Percentiles rank a stretch among this genome's conserved stretches.
These are phyloP conservation scores for Sorex araneus DNA, from an alignment of 2,113 vertebrate genomes.

Conservation along the genomic window DNA sequence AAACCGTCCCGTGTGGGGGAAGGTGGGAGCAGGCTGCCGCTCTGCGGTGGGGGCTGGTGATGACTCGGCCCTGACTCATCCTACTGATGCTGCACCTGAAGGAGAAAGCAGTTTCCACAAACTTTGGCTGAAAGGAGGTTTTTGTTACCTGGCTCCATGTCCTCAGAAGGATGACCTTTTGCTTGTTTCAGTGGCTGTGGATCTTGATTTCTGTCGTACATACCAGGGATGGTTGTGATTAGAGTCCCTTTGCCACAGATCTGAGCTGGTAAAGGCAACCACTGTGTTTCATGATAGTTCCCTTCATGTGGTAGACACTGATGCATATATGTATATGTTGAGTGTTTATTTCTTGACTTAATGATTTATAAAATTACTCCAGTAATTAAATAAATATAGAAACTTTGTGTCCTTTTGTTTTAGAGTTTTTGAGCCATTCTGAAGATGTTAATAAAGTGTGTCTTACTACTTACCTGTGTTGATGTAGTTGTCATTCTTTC, in stretches of 20 bases:
- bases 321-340: not conserved
- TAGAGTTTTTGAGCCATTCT: slow-evolving; percentile 30
- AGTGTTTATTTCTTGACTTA: not conserved
- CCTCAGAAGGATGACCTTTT: not conserved
- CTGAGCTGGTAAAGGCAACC: not conserved
- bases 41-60: too few relatives aligned
- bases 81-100: not conserved
- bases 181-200: not conserved
- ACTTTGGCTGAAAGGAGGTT: not conserved
- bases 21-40: not conserved
- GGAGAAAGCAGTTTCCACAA: not conserved
- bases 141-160: not conserved
- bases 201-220: not conserved
- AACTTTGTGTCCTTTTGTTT: slow-evolving; percentile 38
- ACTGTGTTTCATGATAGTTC: not conserved
- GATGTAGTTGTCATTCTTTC: slow-evolving; percentile 27
- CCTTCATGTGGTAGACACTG: not conserved
- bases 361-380: not conserved
- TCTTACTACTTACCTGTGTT: not conserved
- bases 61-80: not conserved
- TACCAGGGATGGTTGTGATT: not conserved
- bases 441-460: slow-evolving; percentile 1
- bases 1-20: not conserved
- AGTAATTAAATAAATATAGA: slow-evolving; percentile 46
- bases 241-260: not conserved